Evolutionary conservation across 2,113 vertebrate genomes (phyloP).

Genomic region (Phylloscopus trochiloides): DNA sequence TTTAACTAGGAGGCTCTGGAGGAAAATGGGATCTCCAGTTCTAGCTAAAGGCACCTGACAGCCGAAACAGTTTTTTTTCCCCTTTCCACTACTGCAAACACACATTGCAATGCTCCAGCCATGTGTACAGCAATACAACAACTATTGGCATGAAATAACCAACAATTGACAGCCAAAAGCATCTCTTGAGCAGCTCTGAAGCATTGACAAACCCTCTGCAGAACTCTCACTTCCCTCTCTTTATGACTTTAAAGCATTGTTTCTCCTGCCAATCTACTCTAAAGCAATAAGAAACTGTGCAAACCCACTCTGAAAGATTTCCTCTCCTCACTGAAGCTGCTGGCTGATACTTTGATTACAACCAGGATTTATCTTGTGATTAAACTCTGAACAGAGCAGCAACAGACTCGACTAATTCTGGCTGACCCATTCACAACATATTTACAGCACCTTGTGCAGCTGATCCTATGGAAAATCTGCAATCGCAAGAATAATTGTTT

Average conservation of each 20-base stretch:
- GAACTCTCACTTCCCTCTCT: not conserved
- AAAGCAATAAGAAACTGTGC: not conserved
- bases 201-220: too few species aligned
- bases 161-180: not conserved
- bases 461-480: not conserved
- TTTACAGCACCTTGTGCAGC: accelerated
- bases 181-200: not conserved
- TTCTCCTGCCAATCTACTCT: not conserved
- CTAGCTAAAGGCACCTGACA: not conserved
- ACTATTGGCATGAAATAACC: not conserved
- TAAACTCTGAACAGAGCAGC: not conserved
- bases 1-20: not conserved
- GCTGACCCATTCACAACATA: not conserved
- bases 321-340: not conserved
- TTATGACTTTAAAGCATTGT: accelerated
- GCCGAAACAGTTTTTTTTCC: accelerated
- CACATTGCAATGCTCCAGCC: not conserved
- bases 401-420: not conserved
- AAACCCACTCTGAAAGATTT: not conserved
- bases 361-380: not conserved
- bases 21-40: not conserved
- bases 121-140: not conserved
- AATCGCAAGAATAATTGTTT: accelerated
- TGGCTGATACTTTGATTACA: not conserved
- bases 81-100: not conserved